These are phyloP conservation scores for Eulemur coronatus DNA, from an alignment of 2,797 vertebrate species.

Conservation along the genomic window DNA sequence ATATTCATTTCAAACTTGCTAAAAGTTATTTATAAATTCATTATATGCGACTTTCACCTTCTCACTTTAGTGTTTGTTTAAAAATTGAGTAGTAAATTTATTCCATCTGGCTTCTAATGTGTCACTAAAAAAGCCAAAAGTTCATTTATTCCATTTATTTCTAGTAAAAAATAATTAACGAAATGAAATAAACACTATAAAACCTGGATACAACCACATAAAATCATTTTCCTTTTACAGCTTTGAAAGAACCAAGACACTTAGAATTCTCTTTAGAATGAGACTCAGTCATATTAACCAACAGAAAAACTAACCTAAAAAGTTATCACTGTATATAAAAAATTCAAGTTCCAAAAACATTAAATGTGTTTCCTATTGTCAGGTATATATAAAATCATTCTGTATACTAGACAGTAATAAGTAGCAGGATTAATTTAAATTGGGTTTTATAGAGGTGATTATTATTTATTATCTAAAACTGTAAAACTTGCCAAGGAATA, in stretches of 20 bases:
- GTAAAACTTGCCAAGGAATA: conserved; percentile 60
- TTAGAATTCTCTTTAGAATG: neutral
- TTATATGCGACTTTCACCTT: neutral
- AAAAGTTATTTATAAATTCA: neutral
- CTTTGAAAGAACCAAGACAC: neutral
- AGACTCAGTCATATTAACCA: neutral
- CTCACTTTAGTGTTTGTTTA: neutral
- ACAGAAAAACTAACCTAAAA: neutral
- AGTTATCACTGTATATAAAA: neutral
- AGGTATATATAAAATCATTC: conserved; percentile 18
- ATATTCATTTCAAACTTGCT: neutral
- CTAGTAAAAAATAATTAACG: conserved; percentile 37
- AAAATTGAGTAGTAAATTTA: conserved; percentile 18
- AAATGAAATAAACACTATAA: conserved; percentile 16
- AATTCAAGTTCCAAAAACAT: conserved; percentile 59
- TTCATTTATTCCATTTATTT: conserved; percentile 8
- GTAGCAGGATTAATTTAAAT: conserved; percentile 64
- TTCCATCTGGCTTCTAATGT: conserved; percentile 11
- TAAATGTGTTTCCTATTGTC: conserved; percentile 66
- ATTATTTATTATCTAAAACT: conserved; percentile 68
- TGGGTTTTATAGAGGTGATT: conserved; percentile 9
- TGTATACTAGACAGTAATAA: conserved; percentile 13
- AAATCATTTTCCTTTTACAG: neutral
- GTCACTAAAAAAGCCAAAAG: neutral
- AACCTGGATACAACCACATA: neutral